Base-by-base conservation (phyloP, 2,888 invertebrate genomes). In the Drosophila borealis region DNA sequence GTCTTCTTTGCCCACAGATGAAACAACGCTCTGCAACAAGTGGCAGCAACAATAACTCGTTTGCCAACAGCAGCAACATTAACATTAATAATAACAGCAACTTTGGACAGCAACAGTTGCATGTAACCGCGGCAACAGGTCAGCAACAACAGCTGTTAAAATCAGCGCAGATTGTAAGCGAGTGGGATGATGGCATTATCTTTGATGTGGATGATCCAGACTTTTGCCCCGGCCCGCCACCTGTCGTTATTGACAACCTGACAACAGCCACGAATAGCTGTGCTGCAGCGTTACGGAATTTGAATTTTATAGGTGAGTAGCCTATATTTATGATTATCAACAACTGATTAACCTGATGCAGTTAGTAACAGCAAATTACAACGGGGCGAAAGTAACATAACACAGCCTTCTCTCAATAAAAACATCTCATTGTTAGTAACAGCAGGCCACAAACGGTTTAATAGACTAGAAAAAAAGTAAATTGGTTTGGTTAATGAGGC, bases 131-230 rank as follows among this genome's bases (percentile, higher is more conserved):
- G 39, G 37, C 46, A 60, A 9, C 45, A 54, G 19, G 34, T 11
- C 54, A 57, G 41, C 76, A 67, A 46, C 72, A 71, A 17, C 78
- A 70, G 39, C 71, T 74, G 29, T 60, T 72, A 39, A 75, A 78
- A 60, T 53, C 71, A 54, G 25, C 72, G 21, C 88, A 82, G 65
- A 89, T 91, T 65, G 90, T 91, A 63, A 90, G 91, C 42, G 92
- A 92, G 74, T 92, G 92, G 92, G 92, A 92, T 78, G 92, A 92
- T 66, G 91, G 90, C 56, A 81, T 91, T 64, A 85, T 91, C 42
- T 92, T 92, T 74, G 92, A 92, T 84, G 90, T 91, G 37, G 92
- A 92, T 76, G 92, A 92, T 89, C 92, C 92, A 48, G 92, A 92
- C 87, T 92, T 92, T 74, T 91, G 90, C 59, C 50, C 77, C 25